Percentiles rank a stretch among this genome's conserved stretches.
Evolutionary conservation across 2,888 invertebrate genomes (phyloP).

Genomic region (Clivina fossor): DNA sequence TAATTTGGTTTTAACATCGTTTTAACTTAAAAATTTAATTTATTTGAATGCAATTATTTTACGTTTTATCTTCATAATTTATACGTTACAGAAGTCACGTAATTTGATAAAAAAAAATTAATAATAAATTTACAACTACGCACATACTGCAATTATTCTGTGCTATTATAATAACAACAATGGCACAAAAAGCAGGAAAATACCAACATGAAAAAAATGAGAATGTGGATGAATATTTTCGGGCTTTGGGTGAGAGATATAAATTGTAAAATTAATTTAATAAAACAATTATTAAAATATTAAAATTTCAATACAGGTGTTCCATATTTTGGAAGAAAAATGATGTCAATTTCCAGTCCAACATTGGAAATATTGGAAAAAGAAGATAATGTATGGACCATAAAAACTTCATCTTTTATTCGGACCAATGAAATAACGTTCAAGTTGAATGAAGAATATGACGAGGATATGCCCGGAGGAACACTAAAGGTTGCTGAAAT

Average conservation of each 20-base stretch:
- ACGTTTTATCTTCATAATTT: background rate
- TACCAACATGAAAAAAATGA: constrained; percentile 67
- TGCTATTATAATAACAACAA: constrained; percentile 45
- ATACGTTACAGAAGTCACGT: background rate
- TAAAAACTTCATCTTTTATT: constrained; percentile 60
- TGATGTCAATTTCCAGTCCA: constrained; percentile 65
- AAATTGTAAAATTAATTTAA: constrained; percentile 13
- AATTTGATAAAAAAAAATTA: background rate
- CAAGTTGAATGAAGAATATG: constrained; percentile 64
- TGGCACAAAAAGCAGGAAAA: constrained; percentile 62
- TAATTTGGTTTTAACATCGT: background rate
- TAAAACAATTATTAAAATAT: constrained; percentile 6
- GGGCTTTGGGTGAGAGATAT: constrained; percentile 58
- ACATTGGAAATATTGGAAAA: constrained; percentile 58
- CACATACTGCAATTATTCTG: background rate
- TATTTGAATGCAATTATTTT: background rate
- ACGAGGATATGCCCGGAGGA: constrained; percentile 65
- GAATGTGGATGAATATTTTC: constrained; percentile 66
- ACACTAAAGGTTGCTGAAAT: constrained; percentile 52
- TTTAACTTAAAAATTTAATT: background rate
- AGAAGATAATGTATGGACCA: constrained; percentile 61
- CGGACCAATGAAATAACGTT: constrained; percentile 59
- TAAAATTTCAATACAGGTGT: constrained; percentile 61
- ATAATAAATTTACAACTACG: background rate
- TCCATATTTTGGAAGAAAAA: constrained; percentile 65